Percentiles rank a stretch among this genome's conserved stretches.
phyloP scores from a whole-genome alignment of 2,888 invertebrate species.

The Sepioteuthis lessoniana region DNA sequence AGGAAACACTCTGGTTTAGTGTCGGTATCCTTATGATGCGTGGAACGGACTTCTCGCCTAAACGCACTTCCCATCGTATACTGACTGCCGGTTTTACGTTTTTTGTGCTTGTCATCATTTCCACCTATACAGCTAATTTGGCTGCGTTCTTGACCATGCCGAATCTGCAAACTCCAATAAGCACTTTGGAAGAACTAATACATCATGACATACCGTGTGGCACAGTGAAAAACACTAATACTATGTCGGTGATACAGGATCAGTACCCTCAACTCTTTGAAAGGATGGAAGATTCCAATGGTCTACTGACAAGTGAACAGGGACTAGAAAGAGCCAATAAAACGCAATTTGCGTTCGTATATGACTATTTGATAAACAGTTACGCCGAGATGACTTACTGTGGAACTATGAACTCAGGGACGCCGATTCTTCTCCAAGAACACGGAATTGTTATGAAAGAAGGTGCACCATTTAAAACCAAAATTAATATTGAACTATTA shows the following conservation, averaged over 20 bases:
- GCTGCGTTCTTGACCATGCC: conserved; percentile 69
- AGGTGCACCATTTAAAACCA: conserved; percentile 65
- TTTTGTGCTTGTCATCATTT: conserved; percentile 69
- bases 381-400: conserved; percentile 64
- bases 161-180: conserved; percentile 62
- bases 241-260: conserved; percentile 63
- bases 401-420: conserved; percentile 60
- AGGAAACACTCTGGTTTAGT: conserved; percentile 65
- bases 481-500: conserved; percentile 65
- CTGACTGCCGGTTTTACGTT: conserved; percentile 68
- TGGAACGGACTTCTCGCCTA: conserved; percentile 68
- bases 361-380: conserved; percentile 67
- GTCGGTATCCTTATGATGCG: conserved; percentile 67
- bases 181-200: conserved; percentile 62
- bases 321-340: conserved; percentile 54
- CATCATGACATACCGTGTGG: conserved; percentile 57
- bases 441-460: conserved; percentile 67
- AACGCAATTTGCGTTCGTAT: conserved; percentile 63
- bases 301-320: conserved; percentile 55
- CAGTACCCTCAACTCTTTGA: conserved; percentile 38
- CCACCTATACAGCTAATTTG: conserved; percentile 71
- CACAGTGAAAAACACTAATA: conserved; percentile 65
- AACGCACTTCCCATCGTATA: conserved; percentile 65
- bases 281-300: conserved; percentile 51
- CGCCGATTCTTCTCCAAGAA: conserved; percentile 67